A percentile compares a stretch with the other conserved stretches of the same genome.
Evolutionary conservation across 2,113 vertebrate genomes (phyloP).

Genomic region (Anguilla japonica): DNA sequence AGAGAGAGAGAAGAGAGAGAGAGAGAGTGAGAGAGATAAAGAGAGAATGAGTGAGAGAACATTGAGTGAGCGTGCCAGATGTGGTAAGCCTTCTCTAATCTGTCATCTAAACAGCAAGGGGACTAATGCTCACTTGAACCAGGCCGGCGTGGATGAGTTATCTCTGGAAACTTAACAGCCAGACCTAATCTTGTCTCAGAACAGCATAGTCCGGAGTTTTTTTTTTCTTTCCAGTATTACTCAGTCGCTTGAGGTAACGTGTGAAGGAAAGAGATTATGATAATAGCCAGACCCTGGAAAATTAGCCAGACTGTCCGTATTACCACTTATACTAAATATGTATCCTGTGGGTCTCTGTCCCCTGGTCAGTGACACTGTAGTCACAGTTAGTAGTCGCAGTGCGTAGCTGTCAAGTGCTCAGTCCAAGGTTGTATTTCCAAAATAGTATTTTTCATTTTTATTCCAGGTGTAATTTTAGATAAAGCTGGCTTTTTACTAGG

Average conservation of each 20-base stretch:
- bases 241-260: background rate
- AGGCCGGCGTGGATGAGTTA: background rate
- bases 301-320: background rate
- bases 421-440: background rate
- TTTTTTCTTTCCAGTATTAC: background rate
- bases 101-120: slow-evolving; percentile 59
- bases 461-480: background rate
- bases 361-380: background rate
- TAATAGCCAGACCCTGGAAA: background rate
- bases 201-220: background rate
- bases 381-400: background rate
- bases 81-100: slow-evolving; percentile 61
- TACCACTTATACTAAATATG: background rate
- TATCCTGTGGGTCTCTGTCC: background rate
- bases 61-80: slow-evolving; percentile 55
- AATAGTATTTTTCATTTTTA: background rate
- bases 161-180: slow-evolving; percentile 2
- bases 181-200: background rate
- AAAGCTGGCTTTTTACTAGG: background rate
- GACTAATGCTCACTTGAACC: slow-evolving; percentile 46
- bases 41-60: slow-evolving; percentile 8
- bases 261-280: background rate
- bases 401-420: background rate
- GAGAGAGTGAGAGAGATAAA: background rate
- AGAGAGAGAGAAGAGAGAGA: slow-evolving; percentile 14